Percentiles rank a stretch among this genome's conserved stretches.
Evolutionary conservation across 2,113 vertebrate species (phyloP).

Genomic region (Tylochromis polylepis): DNA sequence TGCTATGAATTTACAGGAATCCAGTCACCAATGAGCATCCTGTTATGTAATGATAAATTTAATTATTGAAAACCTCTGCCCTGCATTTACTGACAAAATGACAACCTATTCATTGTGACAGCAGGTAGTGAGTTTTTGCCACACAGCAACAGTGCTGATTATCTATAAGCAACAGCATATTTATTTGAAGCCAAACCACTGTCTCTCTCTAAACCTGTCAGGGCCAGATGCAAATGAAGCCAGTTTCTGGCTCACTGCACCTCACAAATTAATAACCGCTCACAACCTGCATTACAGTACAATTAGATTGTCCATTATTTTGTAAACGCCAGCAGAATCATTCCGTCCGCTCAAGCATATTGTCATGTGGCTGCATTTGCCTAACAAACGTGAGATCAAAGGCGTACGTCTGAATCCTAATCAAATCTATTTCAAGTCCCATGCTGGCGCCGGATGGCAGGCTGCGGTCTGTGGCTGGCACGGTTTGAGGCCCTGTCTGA

Average conservation of each 20-base stretch:
- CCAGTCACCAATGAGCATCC: not conserved
- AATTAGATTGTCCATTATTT: slow-evolving; percentile 70
- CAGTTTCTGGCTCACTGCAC: slow-evolving; percentile 58
- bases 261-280: slow-evolving; percentile 59
- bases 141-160: slow-evolving; percentile 54
- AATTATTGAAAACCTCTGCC: slow-evolving; percentile 43
- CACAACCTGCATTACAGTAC: slow-evolving; percentile 48
- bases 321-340: slow-evolving; percentile 61
- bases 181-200: slow-evolving; percentile 44
- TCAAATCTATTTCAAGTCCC: slow-evolving; percentile 65
- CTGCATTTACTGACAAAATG: slow-evolving; percentile 47
- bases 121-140: slow-evolving; percentile 44
- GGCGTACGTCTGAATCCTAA: slow-evolving; percentile 62
- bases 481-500: slow-evolving; percentile 56
- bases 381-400: slow-evolving; percentile 69
- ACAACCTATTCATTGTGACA: slow-evolving; percentile 42
- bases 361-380: slow-evolving; percentile 59
- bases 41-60: slow-evolving; percentile 25
- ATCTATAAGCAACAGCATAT: slow-evolving; percentile 50
- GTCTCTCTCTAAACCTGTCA: slow-evolving; percentile 52
- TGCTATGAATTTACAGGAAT: slow-evolving; percentile 6
- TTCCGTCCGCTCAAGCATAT: slow-evolving; percentile 47
- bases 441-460: slow-evolving; percentile 27
- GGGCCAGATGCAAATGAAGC: slow-evolving; percentile 58
- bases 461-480: slow-evolving; percentile 37